Conservation (phyloP, 2,888 invertebrate species). For the Lycia hirtaria region DNA sequence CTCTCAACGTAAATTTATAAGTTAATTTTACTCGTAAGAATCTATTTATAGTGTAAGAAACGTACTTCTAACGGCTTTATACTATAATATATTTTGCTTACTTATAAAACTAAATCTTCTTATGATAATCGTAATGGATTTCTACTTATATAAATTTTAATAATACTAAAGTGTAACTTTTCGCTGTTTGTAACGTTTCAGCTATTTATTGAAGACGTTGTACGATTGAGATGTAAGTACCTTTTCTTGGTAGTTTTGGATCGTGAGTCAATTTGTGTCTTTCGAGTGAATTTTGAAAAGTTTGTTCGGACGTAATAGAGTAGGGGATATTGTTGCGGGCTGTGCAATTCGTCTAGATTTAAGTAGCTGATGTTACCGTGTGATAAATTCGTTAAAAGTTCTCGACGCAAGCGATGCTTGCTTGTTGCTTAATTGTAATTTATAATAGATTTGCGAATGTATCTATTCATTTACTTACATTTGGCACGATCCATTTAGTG, state of each 20-base stretch:
- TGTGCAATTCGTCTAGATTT: conserved; percentile 76
- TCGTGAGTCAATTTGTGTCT: conserved; percentile 72
- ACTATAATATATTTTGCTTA: conserved; percentile 63
- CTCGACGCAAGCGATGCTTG: conserved; percentile 48
- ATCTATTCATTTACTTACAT: conserved; percentile 18
- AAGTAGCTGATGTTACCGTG: conserved; percentile 63
- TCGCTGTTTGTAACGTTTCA: conserved; percentile 54
- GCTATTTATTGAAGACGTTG: conserved; percentile 49
- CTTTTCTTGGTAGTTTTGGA: conserved; percentile 55
- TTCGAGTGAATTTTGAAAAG: conserved; percentile 61
- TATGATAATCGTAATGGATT: conserved; percentile 65
- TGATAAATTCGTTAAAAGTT: conserved; percentile 46
- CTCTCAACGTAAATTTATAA: conserved; percentile 66
- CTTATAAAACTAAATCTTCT: conserved; percentile 62
- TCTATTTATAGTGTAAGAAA: conserved; percentile 58
- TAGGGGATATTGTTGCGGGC: conserved; percentile 72
- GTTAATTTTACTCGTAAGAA: conserved; percentile 54
- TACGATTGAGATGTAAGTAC: conserved; percentile 43
- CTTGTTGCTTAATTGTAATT: conserved; percentile 42
- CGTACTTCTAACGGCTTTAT: conserved; percentile 62
- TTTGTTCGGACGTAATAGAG: conserved; percentile 64
- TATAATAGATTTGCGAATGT: conserved; percentile 26
- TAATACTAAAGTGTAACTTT: conserved; percentile 50
- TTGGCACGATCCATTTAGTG: conserved; percentile 12
- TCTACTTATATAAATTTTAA: conserved; percentile 43